Conservation (phyloP, 2,797 vertebrate genomes). For the Pelobates cultripes region DNA sequence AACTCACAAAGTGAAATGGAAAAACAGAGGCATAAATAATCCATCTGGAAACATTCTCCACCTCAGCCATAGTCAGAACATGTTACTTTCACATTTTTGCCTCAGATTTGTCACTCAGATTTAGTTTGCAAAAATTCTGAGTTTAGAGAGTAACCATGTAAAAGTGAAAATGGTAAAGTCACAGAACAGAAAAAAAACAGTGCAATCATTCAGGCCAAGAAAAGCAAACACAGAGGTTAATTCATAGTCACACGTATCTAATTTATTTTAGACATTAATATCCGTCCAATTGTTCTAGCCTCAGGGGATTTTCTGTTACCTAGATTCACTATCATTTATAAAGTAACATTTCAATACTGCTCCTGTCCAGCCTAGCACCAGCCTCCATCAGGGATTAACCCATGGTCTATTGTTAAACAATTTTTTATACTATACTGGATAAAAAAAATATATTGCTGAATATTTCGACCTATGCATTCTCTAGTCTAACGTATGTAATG, state of each 20-base stretch:
- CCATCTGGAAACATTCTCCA: too few species aligned
- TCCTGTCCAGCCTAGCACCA: background rate
- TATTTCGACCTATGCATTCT: too few species aligned
- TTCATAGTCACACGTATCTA: background rate
- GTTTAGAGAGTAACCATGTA: background rate
- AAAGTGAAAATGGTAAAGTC: background rate
- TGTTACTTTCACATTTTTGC: too few species aligned
- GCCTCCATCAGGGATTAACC: background rate
- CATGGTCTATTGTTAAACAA: too few species aligned
- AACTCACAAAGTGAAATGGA: too few species aligned
- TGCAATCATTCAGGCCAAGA: background rate
- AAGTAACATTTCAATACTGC: background rate
- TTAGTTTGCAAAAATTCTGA: too few species aligned
- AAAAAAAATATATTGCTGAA: too few species aligned
- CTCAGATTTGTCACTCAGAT: too few species aligned
- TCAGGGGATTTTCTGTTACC: background rate
- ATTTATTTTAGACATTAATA: background rate
- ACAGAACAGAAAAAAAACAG: background rate
- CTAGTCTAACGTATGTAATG: too few species aligned
- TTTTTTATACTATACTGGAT: background rate
- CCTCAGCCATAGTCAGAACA: too few species aligned
- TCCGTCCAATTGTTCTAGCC: background rate
- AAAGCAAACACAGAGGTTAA: background rate
- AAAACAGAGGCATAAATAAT: too few species aligned
- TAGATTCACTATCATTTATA: background rate